Percentiles rank a stretch among this genome's conserved stretches.
phyloP scores from a whole-genome alignment of 2,888 invertebrate genomes.

The Meganola albula region DNA sequence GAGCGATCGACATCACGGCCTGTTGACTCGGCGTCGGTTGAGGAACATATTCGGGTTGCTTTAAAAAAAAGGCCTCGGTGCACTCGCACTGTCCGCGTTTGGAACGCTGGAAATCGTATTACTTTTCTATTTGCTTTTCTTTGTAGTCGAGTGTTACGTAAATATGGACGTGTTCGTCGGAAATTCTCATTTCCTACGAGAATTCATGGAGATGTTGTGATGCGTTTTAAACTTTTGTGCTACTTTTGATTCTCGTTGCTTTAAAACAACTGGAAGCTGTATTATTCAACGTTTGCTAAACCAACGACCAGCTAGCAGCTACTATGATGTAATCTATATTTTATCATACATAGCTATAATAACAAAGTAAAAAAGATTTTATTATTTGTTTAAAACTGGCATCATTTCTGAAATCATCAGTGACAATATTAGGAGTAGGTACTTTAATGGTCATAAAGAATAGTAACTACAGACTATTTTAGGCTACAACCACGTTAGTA shows the following conservation, averaged over 20 bases:
- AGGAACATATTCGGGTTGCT: conserved; percentile 35
- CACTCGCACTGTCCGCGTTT: conserved; percentile 46
- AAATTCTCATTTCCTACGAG: conserved; percentile 68
- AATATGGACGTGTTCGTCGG: conserved; percentile 69
- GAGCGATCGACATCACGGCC: conserved; percentile 66
- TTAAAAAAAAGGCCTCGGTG: conserved; percentile 51
- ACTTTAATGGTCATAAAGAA: too few species aligned
- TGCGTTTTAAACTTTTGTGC: conserved; percentile 29
- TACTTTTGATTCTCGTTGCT: too few species aligned
- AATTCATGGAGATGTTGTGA: conserved; percentile 48
- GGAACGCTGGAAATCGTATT: conserved; percentile 68
- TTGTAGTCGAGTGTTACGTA: conserved; percentile 76
- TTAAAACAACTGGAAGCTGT: too few species aligned
- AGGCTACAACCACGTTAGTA: too few species aligned
- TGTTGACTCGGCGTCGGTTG: conserved; percentile 59
- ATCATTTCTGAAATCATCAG: not conserved
- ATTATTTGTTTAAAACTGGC: not conserved
- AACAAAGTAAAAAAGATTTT: not conserved
- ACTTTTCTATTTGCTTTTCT: conserved; percentile 74
- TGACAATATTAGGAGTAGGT: too few species aligned
- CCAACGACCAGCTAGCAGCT: conserved; percentile 2
- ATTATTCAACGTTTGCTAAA: too few species aligned
- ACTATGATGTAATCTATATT: conserved; percentile 18
- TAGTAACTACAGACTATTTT: too few species aligned
- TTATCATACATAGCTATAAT: conserved; percentile 2